These are phyloP conservation scores for Bubalus kerabau DNA, from an alignment of 2,113 vertebrate genomes.

Conservation along the genomic window DNA sequence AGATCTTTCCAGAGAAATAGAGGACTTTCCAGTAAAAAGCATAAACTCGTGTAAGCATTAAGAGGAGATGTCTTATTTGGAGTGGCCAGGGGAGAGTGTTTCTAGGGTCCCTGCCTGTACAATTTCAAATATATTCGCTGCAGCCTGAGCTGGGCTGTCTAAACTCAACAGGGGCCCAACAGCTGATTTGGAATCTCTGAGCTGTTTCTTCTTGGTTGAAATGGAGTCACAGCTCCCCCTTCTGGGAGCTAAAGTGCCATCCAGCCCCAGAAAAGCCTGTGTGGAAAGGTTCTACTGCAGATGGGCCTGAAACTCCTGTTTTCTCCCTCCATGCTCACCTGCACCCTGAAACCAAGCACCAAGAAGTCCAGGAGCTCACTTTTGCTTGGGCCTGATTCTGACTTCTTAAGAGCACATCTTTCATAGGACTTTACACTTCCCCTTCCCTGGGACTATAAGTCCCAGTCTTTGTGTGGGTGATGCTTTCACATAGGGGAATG, in stretches of 20 bases:
- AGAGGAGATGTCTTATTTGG: neutral
- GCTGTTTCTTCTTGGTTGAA: slow-evolving; percentile 39
- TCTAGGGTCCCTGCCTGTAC: neutral
- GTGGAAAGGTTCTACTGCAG: neutral
- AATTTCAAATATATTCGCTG: neutral
- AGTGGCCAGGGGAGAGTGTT: neutral
- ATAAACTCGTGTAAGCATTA: neutral
- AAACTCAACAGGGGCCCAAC: slow-evolving; percentile 52
- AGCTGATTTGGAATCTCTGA: slow-evolving; percentile 34
- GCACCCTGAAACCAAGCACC: neutral
- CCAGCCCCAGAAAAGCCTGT: neutral
- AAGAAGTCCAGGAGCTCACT: neutral
- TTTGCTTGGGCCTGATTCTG: neutral
- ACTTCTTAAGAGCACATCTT: neutral
- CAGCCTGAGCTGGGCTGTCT: slow-evolving; percentile 1
- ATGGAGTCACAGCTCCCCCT: slow-evolving; percentile 83
- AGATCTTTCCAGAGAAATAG: neutral
- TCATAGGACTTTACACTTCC: neutral
- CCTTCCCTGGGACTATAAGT: neutral
- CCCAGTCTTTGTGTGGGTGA: neutral
- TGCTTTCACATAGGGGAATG: neutral
- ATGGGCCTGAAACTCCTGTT: neutral
- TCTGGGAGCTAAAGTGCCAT: slow-evolving; percentile 70
- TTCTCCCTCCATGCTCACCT: neutral
- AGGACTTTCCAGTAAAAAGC: neutral